Conservation (phyloP, 2,797 vertebrate genomes). For the Spizella passerina region DNA sequence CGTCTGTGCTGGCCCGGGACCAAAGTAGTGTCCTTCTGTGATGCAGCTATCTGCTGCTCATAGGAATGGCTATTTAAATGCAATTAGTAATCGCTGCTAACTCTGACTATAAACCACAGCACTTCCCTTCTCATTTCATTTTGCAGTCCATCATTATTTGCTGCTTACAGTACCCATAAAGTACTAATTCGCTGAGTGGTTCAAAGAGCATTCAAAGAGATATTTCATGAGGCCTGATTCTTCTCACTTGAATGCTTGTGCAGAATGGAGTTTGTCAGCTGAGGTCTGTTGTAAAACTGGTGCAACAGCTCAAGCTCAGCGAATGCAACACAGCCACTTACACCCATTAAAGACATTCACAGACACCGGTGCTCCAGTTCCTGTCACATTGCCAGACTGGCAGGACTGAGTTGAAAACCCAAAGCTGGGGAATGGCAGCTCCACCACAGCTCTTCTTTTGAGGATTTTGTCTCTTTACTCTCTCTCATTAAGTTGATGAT, state of each 20-base stretch:
- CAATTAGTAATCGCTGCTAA: slow-evolving; percentile 56
- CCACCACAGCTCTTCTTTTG: not conserved
- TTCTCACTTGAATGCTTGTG: not conserved
- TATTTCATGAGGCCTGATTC: not conserved
- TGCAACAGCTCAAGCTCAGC: not conserved
- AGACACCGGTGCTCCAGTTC: not conserved
- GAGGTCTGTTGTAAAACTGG: not conserved
- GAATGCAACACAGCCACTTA: not conserved
- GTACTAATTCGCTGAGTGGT: not conserved
- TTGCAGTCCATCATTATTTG: slow-evolving; percentile 28
- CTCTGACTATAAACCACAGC: not conserved
- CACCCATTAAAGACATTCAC: not conserved
- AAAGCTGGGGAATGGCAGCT: not conserved
- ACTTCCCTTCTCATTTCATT: not conserved
- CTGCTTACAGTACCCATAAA: not conserved
- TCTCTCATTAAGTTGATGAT: not conserved
- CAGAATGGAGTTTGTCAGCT: not conserved
- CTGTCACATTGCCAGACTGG: not conserved
- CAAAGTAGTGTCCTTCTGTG: not conserved
- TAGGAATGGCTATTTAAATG: slow-evolving; percentile 12
- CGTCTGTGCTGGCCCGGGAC: not conserved
- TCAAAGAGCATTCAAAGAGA: not conserved
- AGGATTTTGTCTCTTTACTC: not conserved
- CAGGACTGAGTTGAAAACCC: not conserved
- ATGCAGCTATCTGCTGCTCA: not conserved